These are phyloP conservation scores for Tuberolachnus salignus DNA, from an alignment of 2,888 invertebrate species.

Conservation along the genomic window DNA sequence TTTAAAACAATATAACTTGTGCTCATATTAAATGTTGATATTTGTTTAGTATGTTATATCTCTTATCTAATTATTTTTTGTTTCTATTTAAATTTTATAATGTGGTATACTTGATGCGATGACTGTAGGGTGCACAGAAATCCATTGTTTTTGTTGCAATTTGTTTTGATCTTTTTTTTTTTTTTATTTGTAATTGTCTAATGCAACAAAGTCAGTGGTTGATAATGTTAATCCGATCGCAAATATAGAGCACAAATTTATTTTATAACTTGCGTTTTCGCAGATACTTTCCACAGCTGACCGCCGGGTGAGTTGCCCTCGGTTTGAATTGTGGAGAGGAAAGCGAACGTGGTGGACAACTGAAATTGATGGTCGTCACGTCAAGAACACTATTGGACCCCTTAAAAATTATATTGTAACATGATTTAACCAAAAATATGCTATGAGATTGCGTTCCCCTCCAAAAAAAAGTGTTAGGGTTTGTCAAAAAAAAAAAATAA, in stretches of 20 bases:
- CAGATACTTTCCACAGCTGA: slow-evolving; percentile 60
- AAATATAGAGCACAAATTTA: slow-evolving; percentile 53
- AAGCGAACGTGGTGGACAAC: slow-evolving; percentile 55
- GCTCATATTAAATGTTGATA: slow-evolving; percentile 12
- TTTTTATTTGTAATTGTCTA: slow-evolving; percentile 47
- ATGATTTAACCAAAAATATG: slow-evolving; percentile 47
- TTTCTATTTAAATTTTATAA: slow-evolving; percentile 6
- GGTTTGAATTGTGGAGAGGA: slow-evolving; percentile 59
- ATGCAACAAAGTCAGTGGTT: slow-evolving; percentile 55
- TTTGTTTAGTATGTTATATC: background rate
- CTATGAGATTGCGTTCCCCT: slow-evolving; percentile 36
- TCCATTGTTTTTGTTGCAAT: slow-evolving; percentile 56
- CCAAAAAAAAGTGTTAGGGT: slow-evolving; percentile 52
- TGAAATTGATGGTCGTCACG: slow-evolving; percentile 53
- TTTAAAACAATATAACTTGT: slow-evolving; percentile 12
- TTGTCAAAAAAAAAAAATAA: slow-evolving; percentile 44
- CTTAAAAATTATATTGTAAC: slow-evolving; percentile 51
- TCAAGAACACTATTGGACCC: slow-evolving; percentile 54
- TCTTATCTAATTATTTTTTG: background rate
- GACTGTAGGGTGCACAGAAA: slow-evolving; percentile 54
- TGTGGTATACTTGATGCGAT: slow-evolving; percentile 40
- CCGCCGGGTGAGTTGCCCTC: slow-evolving; percentile 57
- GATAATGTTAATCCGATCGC: slow-evolving; percentile 48
- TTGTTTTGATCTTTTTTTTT: slow-evolving; percentile 47
- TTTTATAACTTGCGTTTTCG: slow-evolving; percentile 60